Conservation (phyloP, 2,888 invertebrate species). For the Portevinia maculata region DNA sequence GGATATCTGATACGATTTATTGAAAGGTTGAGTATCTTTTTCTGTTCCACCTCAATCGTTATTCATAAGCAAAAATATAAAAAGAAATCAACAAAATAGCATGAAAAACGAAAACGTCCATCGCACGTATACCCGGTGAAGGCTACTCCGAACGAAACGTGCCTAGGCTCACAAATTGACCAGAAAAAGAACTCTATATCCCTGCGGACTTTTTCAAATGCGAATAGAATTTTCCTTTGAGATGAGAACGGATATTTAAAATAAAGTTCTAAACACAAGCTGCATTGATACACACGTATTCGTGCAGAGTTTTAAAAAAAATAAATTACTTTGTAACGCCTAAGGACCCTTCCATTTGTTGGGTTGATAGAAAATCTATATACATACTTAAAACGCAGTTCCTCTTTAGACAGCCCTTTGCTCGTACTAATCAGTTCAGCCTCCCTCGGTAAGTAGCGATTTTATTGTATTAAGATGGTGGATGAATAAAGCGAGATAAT, state of each 20-base stretch:
- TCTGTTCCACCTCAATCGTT: conserved; percentile 55
- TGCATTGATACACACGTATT: conserved; percentile 7
- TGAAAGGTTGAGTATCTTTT: conserved; percentile 40
- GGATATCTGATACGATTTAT: conserved; percentile 66
- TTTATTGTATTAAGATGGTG: too few species aligned
- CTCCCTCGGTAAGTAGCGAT: too few species aligned
- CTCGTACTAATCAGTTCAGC: conserved; percentile 39
- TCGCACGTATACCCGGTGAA: conserved; percentile 40
- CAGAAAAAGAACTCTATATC: conserved; percentile 13
- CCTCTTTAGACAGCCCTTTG: neutral
- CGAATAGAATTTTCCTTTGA: conserved; percentile 33
- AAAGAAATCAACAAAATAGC: neutral
- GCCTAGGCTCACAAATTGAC: conserved; percentile 62
- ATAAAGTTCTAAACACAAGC: conserved; percentile 24
- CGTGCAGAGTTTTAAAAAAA: conserved; percentile 51
- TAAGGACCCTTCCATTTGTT: conserved; percentile 25
- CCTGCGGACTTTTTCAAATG: conserved; percentile 22
- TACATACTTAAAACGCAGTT: conserved; percentile 2
- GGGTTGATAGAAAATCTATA: conserved; percentile 14
- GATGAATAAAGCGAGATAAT: conserved; percentile 66
- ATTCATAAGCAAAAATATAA: conserved; percentile 50
- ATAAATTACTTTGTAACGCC: conserved; percentile 66
- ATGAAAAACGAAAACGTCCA: conserved; percentile 21
- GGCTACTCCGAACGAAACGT: conserved; percentile 56
- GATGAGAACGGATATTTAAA: conserved; percentile 11